These are phyloP conservation scores for Lissonota sp. DNA, from an alignment of 2,888 invertebrate species.

Conservation along the genomic window DNA sequence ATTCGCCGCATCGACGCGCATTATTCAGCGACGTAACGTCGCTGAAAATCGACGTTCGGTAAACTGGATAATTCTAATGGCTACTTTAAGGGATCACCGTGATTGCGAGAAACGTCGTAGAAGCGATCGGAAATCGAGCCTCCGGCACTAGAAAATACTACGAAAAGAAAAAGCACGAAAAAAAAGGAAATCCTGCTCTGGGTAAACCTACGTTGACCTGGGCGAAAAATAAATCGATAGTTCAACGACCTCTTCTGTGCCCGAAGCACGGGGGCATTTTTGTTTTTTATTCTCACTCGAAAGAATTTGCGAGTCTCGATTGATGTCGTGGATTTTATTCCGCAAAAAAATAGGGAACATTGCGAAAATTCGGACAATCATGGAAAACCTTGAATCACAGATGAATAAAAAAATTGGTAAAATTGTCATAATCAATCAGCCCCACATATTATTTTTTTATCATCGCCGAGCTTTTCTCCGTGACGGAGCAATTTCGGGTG, in stretches of 20 bases:
- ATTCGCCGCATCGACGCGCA: too few species aligned
- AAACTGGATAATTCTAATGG: too few species aligned
- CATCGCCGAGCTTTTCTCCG: too few species aligned
- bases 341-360: neutral
- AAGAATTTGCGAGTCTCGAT: constrained; percentile 34
- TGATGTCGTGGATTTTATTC: neutral
- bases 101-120: too few species aligned
- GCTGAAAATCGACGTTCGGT: too few species aligned
- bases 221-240: constrained; percentile 57
- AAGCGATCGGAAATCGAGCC: neutral
- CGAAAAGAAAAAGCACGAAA: constrained; percentile 27
- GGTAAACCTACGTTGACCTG: constrained; percentile 39
- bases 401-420: too few species aligned
- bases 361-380: neutral
- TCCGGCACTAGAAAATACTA: neutral
- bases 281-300: constrained; percentile 48
- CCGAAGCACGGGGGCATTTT: neutral
- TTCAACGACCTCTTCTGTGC: constrained; percentile 49
- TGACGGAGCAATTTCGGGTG: too few species aligned
- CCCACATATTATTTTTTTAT: too few species aligned
- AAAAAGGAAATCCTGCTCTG: neutral
- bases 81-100: too few species aligned
- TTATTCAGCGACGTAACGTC: too few species aligned
- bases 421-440: too few species aligned
- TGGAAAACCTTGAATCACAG: too few species aligned